Evolutionary conservation across 2,113 vertebrate genomes (phyloP), one percentile per base, ranked within the genome.

Genomic region (Polypterus bichir): DNA sequence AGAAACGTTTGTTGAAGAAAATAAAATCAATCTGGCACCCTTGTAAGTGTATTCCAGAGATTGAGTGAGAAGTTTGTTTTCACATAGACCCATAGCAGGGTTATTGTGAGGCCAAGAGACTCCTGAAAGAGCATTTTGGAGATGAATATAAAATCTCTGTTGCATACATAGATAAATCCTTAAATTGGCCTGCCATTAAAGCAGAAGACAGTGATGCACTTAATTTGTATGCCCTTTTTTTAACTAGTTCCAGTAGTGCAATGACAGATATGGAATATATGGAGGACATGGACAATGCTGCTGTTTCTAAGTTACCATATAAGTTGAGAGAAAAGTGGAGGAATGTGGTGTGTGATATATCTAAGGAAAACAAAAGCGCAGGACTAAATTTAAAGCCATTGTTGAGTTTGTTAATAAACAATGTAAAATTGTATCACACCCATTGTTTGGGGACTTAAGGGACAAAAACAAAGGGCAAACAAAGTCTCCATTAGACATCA

Each of bases 261-360:
- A 49, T 61, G 60, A 49, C 47, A 59, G 44, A 64, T 51, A 59
- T 64, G 58, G 59, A 7, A 27, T 69, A 68, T n/a, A 49, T 67
- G 60, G 69, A 73, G 68, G 59, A 72, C 47, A 61, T 69, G 57
- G 66, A 69, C 49, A 73, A 67, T 47, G 58, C 63, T 60, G 54
- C 56, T 11, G 9, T 62, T 9, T 57, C 54, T 2, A 68, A 65
- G 45, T n/a, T 65, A 11, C 63, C 59, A 1, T 64, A 65, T n/a
- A 67, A 65, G 7, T 66, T 52, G 51, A 55, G 47, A 62, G 9
- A 62, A 62, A 55, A 11, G 7, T 53, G 67, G 69, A 73, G 67
- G 55, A 73, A 51, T 4, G 51, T 1, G 6, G 66, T 66, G 0
- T 73, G 66, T 7, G 54, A 70, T 44, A 70, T 44, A 2, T 64